Conservation (phyloP, 2,113 vertebrate species). For the Chaetodon trifascialis region DNA sequence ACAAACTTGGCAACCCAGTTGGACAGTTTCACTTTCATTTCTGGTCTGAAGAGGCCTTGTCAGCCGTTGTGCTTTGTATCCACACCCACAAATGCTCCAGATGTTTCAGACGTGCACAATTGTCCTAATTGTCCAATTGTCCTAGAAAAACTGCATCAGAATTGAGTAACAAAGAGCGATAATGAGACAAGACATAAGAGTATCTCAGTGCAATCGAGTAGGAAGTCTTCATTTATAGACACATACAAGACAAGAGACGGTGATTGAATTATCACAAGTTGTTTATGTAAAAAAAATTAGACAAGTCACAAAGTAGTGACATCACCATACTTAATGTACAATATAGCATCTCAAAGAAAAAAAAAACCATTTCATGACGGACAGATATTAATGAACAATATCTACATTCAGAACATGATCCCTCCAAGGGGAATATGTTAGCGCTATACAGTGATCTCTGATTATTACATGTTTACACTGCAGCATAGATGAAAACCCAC, state of each 20-base stretch:
- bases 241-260: neutral
- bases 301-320: constrained; percentile 76
- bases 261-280: constrained; percentile 55
- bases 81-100: neutral
- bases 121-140: too few species aligned
- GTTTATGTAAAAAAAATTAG: constrained; percentile 75
- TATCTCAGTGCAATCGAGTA: neutral
- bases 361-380: constrained; percentile 74
- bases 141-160: too few species aligned
- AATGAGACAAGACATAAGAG: too few species aligned
- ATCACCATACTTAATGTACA: constrained; percentile 78
- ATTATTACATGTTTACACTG: constrained; percentile 58
- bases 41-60: neutral
- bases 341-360: constrained; percentile 76
- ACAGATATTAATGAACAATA: constrained; percentile 78
- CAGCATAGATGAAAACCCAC: constrained; percentile 47
- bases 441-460: constrained; percentile 69
- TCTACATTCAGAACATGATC: constrained; percentile 77
- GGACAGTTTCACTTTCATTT: constrained; percentile 58
- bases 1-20: constrained; percentile 52
- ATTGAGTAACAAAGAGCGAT: too few species aligned
- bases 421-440: constrained; percentile 74
- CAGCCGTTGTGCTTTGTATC: neutral
- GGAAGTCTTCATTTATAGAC: neutral
- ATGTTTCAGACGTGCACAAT: neutral